Evolutionary conservation across 2,113 vertebrate species (phyloP), one percentile per base, ranked within the genome.

Genomic region (Noturus placidus): DNA sequence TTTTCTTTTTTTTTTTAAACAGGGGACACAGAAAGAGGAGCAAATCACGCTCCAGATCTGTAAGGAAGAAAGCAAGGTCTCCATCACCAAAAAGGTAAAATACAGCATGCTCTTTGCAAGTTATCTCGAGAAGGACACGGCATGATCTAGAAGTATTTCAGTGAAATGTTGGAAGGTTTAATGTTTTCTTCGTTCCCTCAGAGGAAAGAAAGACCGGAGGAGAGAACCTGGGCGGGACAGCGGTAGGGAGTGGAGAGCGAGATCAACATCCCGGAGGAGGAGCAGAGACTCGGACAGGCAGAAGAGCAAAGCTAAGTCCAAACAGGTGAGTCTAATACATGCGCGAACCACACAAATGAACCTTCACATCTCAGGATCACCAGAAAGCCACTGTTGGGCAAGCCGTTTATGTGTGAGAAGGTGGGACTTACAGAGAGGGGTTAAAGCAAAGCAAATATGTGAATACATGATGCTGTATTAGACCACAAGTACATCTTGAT

Each of bases 11-110:
- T 50, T 90, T 93, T 89, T 5, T 80, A 72, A 74, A 0, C 84
- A 99, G 98, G 90, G 96, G 94, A 27, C 96, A 96, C 85, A 95
- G 94, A 91, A 96, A 95, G 92, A 97, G 94, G 91, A 98, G 97
- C 84, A 96, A 93, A 91, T 97, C 96, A 92, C 94, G 91, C 35
- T 98, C 97, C 78, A 96, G 95, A 94, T 93, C 95, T 17, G 92
- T 96, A 59, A 97, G 95, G 79, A 96, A 96, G 91, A 95, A 97
- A 96, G 91, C 94, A 79, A 94, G 93, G 86, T 96, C 97, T 86
- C 97, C 97, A 1, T 97, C 97, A 1, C 97, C 96, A 0, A 96
- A 96, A 93, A 96, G 96, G 98, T 87, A 46, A 46, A 57, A 46
- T n/a, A 19, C 17, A 72, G 17, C 67, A 17, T 33, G 30, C 38